Conservation (phyloP, 2,113 vertebrate species). For the Fukomys damarensis region DNA sequence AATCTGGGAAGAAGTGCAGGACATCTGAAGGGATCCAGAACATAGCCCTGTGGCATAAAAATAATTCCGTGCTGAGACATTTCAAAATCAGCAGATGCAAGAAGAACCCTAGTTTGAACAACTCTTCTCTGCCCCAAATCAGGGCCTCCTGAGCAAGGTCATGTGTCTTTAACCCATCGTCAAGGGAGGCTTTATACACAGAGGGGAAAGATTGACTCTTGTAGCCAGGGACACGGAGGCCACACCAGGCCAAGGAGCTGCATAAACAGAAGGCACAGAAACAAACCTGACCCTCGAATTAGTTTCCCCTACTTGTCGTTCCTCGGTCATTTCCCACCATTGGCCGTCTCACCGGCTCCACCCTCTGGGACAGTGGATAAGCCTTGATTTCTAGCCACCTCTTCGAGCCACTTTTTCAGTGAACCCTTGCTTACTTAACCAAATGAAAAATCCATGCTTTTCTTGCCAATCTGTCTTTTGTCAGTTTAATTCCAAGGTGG, state of each 20-base stretch:
- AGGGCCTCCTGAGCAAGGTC: neutral
- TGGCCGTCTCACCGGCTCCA: neutral
- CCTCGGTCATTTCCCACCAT: neutral
- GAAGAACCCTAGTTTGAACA: neutral
- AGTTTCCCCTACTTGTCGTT: too few species aligned
- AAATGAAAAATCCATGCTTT: slow-evolving; percentile 9
- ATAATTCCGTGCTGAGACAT: neutral
- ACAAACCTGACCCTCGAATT: neutral
- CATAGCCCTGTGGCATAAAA: neutral
- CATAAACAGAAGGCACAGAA: neutral
- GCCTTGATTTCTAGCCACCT: neutral
- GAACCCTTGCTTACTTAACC: neutral
- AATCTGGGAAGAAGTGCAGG: neutral
- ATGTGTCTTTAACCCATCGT: neutral
- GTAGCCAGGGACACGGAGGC: neutral
- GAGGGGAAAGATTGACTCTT: neutral
- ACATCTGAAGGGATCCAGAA: neutral
- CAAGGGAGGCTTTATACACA: neutral
- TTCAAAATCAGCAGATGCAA: neutral
- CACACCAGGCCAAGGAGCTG: neutral
- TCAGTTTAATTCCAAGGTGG: slow-evolving; percentile 17
- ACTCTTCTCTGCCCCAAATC: neutral
- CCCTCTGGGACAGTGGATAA: neutral
- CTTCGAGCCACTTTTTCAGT: neutral
- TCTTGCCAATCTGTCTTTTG: neutral